Evolutionary conservation across 1,140 invertebrate species (phyloP).

Genomic region (Diachasma alloeum): DNA sequence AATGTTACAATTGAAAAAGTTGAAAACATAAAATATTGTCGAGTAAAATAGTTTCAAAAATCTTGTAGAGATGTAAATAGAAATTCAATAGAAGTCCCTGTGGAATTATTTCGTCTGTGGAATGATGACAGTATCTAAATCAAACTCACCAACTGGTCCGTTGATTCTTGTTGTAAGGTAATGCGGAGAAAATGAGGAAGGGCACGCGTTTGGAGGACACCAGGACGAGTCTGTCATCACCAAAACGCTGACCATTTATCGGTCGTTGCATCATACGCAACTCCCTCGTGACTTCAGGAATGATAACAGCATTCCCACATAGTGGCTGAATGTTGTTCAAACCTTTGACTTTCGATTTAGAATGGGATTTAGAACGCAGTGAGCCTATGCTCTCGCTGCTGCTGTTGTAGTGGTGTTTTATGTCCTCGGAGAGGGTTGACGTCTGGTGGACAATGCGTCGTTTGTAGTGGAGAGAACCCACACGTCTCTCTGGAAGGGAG

Average conservation of each 20-base stretch:
- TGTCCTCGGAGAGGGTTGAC: conserved; percentile 66
- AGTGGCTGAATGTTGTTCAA: conserved; percentile 49
- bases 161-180: conserved; percentile 79
- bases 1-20: too few relatives aligned
- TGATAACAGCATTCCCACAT: conserved; percentile 53
- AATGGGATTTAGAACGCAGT: conserved; percentile 53
- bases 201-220: conserved; percentile 76
- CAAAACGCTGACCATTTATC: conserved; percentile 72
- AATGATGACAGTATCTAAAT: too few relatives aligned
- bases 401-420: conserved; percentile 73
- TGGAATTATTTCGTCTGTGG: too few relatives aligned
- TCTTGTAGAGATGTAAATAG: too few relatives aligned
- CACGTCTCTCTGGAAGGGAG: conserved; percentile 66
- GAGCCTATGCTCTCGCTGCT: conserved; percentile 77
- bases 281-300: conserved; percentile 59
- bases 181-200: conserved; percentile 82
- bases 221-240: conserved; percentile 81
- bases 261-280: conserved; percentile 63
- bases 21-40: too few relatives aligned
- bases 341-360: conserved; percentile 54
- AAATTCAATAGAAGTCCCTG: too few relatives aligned
- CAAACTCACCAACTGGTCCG: conserved; percentile 70
- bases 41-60: too few relatives aligned
- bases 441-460: conserved; percentile 66
- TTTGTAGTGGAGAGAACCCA: conserved; percentile 64